These are phyloP conservation scores for Drosophila serrata DNA, from an alignment of 1,140 invertebrate species.

Conservation along the genomic window DNA sequence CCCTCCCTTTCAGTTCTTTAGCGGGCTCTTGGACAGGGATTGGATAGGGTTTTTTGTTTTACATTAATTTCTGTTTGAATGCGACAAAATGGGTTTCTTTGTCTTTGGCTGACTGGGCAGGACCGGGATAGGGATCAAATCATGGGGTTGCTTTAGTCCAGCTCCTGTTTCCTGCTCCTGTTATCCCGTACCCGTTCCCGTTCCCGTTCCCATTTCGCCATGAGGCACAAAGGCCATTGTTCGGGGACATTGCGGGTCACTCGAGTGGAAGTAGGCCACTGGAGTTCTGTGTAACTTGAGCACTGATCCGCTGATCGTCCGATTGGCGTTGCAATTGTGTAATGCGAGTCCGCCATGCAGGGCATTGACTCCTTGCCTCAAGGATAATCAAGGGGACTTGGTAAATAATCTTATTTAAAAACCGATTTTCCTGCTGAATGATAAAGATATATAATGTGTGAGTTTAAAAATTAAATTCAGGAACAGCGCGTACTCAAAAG, in stretches of 20 bases:
- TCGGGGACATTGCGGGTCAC: slow-evolving; percentile 56
- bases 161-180: slow-evolving; percentile 23
- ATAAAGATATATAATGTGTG: background rate
- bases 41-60: slow-evolving; percentile 67
- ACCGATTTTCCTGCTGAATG: background rate
- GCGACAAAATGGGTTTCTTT: slow-evolving; percentile 79
- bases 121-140: slow-evolving; percentile 45
- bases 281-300: slow-evolving; percentile 76
- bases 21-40: slow-evolving; percentile 25
- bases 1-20: background rate
- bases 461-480: too few relatives aligned
- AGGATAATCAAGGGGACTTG: slow-evolving; percentile 64
- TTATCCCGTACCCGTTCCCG: background rate
- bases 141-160: slow-evolving; percentile 43
- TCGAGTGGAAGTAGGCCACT: slow-evolving; percentile 83
- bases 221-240: slow-evolving; percentile 70
- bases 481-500: too few relatives aligned
- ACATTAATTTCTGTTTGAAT: slow-evolving; percentile 76
- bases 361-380: slow-evolving; percentile 72
- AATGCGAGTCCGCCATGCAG: slow-evolving; percentile 60
- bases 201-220: slow-evolving; percentile 7
- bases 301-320: slow-evolving; percentile 12
- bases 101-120: slow-evolving; percentile 67
- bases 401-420: background rate
- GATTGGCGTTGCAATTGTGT: slow-evolving; percentile 70